Evolutionary conservation across 2,888 invertebrate genomes (phyloP), one percentile per base, ranked within the genome.

Genomic region (Tiphia femorata): DNA sequence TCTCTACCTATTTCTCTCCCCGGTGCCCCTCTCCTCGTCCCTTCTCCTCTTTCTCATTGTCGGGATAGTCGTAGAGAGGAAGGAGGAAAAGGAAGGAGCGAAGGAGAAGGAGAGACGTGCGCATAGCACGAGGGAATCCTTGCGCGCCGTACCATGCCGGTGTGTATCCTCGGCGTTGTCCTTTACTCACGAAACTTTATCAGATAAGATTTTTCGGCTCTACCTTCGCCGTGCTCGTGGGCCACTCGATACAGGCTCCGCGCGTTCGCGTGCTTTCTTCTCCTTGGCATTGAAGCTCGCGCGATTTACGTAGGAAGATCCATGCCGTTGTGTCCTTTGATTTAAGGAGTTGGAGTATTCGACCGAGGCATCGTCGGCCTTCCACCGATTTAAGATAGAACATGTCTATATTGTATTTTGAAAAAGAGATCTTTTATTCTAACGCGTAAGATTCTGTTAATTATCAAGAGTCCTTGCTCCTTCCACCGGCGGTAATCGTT

Each of bases 111-210:
- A 33, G 43, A 38, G n/a, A 29, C 46, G 48, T 30, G 57, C 56
- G 72, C 73, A 70, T 70, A 73, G 62, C 67, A 55, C 65, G 64
- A 46, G 59, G 60, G 72, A 71, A 75, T 75, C 73, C 70, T 72
- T 58, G 67, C 62, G 62, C 58, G 63, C 52, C 60, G 62, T 64
- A 52, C 48, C n/a, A n/a, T n/a, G 38, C 41, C 21, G 37, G 25
- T 16, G 61, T n/a, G n/a, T 52, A 67, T 54, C 56, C 52, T 53
- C 56, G 23, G 23, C 58, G 55, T 56, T 57, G 54, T 62, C 56
- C 53, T 66, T 10, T 55, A 54, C 56, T 53, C 52, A 37, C 65
- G 43, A 65, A 62, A 64, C 53, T 60, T 62, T 60, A 57, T 50
- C 54, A 48, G 49, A 16, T 33, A 23, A 20, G 19, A 38, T 38